A percentile compares a stretch with the other conserved stretches of the same genome.
These are phyloP conservation scores for Hystrix cristata DNA, from an alignment of 2,113 vertebrate species.

Conservation along the genomic window DNA sequence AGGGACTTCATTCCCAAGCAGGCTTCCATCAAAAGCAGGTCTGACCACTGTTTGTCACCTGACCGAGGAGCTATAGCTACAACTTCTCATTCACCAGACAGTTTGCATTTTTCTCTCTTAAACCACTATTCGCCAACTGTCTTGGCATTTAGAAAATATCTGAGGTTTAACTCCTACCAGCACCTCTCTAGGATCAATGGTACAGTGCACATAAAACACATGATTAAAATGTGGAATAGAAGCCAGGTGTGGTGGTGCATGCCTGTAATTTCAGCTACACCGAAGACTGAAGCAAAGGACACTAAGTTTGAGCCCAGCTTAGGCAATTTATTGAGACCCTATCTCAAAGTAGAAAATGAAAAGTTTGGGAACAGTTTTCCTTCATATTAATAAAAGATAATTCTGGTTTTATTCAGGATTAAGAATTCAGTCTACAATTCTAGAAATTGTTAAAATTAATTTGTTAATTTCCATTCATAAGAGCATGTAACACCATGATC, in stretches of 20 bases:
- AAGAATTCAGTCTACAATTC: neutral
- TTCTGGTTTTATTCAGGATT: slow-evolving; percentile 24
- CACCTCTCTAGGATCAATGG: slow-evolving; percentile 5
- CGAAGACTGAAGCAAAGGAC: neutral
- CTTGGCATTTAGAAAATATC: neutral
- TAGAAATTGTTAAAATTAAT: slow-evolving; percentile 31
- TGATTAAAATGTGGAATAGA: neutral
- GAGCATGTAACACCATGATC: neutral
- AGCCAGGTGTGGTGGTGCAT: neutral
- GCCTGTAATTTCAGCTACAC: neutral
- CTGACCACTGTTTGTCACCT: neutral
- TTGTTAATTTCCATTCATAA: slow-evolving; percentile 26
- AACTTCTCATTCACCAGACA: neutral
- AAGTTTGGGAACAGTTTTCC: neutral
- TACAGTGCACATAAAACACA: neutral
- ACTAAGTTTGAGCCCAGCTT: neutral
- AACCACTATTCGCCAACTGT: neutral
- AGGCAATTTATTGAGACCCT: neutral
- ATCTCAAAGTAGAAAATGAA: neutral
- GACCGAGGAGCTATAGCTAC: neutral
- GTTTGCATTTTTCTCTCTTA: slow-evolving; percentile 5
- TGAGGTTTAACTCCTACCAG: neutral
- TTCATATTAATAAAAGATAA: neutral
- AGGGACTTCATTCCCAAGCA: slow-evolving; percentile 15
- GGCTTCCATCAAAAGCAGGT: slow-evolving; percentile 23